phyloP scores from a whole-genome alignment of 1,140 invertebrate genomes.

The Anastatus disparis region DNA sequence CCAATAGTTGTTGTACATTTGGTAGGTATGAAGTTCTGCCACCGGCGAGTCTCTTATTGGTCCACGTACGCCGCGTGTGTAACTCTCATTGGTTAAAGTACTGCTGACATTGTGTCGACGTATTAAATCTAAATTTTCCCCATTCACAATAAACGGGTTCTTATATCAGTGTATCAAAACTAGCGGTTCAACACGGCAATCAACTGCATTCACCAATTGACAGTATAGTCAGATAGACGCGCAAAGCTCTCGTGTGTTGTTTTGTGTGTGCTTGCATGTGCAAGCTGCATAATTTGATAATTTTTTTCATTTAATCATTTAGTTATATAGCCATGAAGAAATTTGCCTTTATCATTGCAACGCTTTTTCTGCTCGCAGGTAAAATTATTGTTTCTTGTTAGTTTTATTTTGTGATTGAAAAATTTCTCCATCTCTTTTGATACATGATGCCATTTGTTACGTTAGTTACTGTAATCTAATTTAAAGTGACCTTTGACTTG shows the following conservation, averaged over 20 bases:
- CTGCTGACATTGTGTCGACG: too few species aligned
- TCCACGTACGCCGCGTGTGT: constrained; percentile 56
- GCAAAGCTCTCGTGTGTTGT: not conserved
- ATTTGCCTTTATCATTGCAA: constrained; percentile 15
- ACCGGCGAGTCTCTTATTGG: constrained; percentile 52
- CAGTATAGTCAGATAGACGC: not conserved
- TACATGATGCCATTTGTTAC: too few species aligned
- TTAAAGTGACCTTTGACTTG: too few species aligned
- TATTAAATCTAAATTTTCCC: too few species aligned
- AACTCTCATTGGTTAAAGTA: constrained; percentile 55
- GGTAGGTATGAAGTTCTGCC: constrained; percentile 16
- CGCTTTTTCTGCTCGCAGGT: constrained; percentile 25
- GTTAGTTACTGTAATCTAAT: too few species aligned
- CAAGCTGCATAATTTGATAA: not conserved
- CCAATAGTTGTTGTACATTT: constrained; percentile 34
- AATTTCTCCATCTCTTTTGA: too few species aligned
- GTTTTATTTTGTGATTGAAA: too few species aligned
- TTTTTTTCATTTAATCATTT: not conserved
- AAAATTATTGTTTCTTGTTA: too few species aligned
- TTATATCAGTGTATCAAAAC: too few species aligned
- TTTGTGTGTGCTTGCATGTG: constrained; percentile 2
- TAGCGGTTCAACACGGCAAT: too few species aligned
- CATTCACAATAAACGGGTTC: too few species aligned
- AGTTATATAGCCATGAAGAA: constrained; percentile 39
- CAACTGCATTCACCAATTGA: too few species aligned